Conservation (phyloP, 2,797 vertebrate species). For the Lateolabrax maculatus region DNA sequence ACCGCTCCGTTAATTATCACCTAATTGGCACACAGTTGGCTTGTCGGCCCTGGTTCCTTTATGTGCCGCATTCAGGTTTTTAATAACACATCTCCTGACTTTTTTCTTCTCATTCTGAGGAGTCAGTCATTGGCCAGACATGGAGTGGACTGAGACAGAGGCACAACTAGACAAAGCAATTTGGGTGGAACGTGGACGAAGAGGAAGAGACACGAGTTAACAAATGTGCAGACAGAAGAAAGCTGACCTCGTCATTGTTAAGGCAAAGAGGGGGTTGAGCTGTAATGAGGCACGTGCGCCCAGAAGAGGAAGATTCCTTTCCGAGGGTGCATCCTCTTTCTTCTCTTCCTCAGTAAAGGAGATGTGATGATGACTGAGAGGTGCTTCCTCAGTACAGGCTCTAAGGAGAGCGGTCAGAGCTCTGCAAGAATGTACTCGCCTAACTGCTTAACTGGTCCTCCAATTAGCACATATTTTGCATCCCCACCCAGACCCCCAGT, state of each 20-base stretch:
- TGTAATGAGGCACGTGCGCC: slow-evolving; percentile 93
- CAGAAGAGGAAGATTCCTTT: slow-evolving; percentile 82
- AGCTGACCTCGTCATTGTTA: slow-evolving; percentile 77
- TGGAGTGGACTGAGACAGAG: slow-evolving; percentile 85
- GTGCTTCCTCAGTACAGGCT: slow-evolving; percentile 79
- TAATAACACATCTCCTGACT: slow-evolving; percentile 76
- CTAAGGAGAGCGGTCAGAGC: slow-evolving; percentile 89
- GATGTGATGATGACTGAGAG: slow-evolving; percentile 55
- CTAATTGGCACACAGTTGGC: slow-evolving; percentile 88
- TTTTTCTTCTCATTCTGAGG: slow-evolving; percentile 77
- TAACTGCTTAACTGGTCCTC: slow-evolving; percentile 86
- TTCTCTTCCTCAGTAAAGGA: slow-evolving; percentile 64
- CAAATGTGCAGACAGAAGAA: slow-evolving; percentile 73
- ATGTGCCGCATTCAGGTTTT: slow-evolving; percentile 80
- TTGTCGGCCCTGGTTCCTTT: slow-evolving; percentile 71
- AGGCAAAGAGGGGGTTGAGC: slow-evolving; percentile 73
- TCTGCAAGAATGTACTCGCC: slow-evolving; percentile 88
- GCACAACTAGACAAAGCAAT: slow-evolving; percentile 89
- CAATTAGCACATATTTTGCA: slow-evolving; percentile 86
- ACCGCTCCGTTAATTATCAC: slow-evolving; percentile 90
- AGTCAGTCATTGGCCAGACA: slow-evolving; percentile 86
- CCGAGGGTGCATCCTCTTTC: slow-evolving; percentile 65
- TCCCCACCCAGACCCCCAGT: slow-evolving; percentile 21
- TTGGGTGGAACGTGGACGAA: slow-evolving; percentile 71
- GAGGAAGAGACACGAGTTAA: slow-evolving; percentile 61